phyloP scores from a whole-genome alignment of 2,113 vertebrate species.

The Trogon melanurus region DNA sequence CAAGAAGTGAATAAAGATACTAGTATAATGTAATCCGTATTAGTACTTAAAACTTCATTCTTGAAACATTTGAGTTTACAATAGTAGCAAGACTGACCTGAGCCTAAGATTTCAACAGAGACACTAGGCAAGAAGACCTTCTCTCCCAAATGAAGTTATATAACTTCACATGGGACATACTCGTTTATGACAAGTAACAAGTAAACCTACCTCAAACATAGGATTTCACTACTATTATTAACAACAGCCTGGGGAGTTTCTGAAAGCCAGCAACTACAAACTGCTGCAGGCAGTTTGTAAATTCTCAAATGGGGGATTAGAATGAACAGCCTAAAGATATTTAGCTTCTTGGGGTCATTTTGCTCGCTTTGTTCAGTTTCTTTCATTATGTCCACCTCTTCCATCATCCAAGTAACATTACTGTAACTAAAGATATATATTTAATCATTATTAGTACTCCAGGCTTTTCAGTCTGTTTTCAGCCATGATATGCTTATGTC shows the following conservation, averaged over 20 bases:
- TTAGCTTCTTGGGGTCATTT: not conserved
- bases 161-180: not conserved
- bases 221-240: not conserved
- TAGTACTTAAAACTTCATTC: not conserved
- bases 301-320: not conserved
- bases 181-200: not conserved
- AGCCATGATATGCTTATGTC: rapidly evolving
- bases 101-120: not conserved
- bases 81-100: not conserved
- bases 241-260: not conserved
- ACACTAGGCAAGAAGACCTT: not conserved
- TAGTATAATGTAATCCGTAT: not conserved
- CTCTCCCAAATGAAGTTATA: not conserved
- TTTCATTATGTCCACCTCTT: not conserved
- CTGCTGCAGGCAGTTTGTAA: not conserved
- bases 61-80: not conserved
- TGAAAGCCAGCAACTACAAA: not conserved
- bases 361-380: not conserved
- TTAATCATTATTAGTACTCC: not conserved
- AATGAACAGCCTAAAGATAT: not conserved
- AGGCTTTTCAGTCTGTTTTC: not conserved
- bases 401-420: not conserved
- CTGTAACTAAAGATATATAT: not conserved
- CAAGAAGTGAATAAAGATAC: not conserved
- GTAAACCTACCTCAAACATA: not conserved